phyloP scores from a whole-genome alignment of 2,797 vertebrate genomes.

The Takifugu ocellatus region DNA sequence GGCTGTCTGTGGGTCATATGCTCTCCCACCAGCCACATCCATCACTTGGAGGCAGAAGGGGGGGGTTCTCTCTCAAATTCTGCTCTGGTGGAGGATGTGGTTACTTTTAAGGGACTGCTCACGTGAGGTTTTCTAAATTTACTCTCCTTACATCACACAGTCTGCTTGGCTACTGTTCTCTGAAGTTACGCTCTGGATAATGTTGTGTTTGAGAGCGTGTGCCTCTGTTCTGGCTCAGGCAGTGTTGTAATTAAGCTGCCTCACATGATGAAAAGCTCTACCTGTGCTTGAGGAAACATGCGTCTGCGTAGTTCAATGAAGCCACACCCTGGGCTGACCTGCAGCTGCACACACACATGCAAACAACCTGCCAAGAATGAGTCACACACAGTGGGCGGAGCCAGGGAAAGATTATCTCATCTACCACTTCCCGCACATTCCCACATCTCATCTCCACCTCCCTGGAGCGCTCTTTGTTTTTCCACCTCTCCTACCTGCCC shows the following conservation, averaged over 20 bases:
- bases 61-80: slow-evolving; percentile 13
- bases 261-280: slow-evolving; percentile 41
- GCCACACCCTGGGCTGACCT: slow-evolving; percentile 66
- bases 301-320: slow-evolving; percentile 41
- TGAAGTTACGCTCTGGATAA: background rate
- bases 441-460: slow-evolving; percentile 29
- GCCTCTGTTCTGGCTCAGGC: slow-evolving; percentile 8
- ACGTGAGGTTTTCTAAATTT: slow-evolving; percentile 37
- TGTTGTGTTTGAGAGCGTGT: background rate
- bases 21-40: slow-evolving; percentile 47
- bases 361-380: slow-evolving; percentile 61
- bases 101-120: slow-evolving; percentile 40
- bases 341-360: slow-evolving; percentile 64
- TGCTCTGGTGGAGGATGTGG: slow-evolving; percentile 23
- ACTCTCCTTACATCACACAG: slow-evolving; percentile 27
- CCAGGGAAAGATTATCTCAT: slow-evolving; percentile 59
- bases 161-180: slow-evolving; percentile 10
- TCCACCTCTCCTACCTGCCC: slow-evolving; percentile 23
- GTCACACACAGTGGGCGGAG: slow-evolving; percentile 55
- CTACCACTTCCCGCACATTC: slow-evolving; percentile 48
- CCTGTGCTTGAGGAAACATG: slow-evolving; percentile 68
- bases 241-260: slow-evolving; percentile 11
- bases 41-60: slow-evolving; percentile 48
- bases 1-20: slow-evolving; percentile 46
- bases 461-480: slow-evolving; percentile 27